These are phyloP conservation scores for Chrysodeixis includens DNA, from an alignment of 2,888 invertebrate species.

Conservation along the genomic window DNA sequence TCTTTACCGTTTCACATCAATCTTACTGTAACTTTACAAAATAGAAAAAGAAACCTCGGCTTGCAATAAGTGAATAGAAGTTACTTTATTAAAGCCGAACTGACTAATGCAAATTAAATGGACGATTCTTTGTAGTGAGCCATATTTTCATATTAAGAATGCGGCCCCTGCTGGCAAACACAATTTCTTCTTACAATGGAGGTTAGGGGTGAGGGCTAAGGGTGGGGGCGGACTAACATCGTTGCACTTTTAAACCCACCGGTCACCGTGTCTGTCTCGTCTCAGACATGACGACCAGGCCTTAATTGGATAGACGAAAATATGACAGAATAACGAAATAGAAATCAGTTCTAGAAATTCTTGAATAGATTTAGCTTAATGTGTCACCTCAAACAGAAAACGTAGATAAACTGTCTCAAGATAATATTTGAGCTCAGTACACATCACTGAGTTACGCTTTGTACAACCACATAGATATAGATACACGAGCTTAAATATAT, in stretches of 20 bases:
- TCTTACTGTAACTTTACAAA: conserved; percentile 11
- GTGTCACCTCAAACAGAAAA: conserved; percentile 1
- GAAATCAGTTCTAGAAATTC: not conserved
- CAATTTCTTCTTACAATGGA: conserved; percentile 76
- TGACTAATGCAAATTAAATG: conserved; percentile 80
- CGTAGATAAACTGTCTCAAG: not conserved
- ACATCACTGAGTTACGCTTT: conserved; percentile 1
- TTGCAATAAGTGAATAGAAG: conserved; percentile 59
- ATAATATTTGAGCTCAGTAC: not conserved
- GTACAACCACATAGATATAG: not conserved
- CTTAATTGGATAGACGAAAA: not conserved
- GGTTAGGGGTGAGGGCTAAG: conserved; percentile 48
- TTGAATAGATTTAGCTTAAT: not conserved
- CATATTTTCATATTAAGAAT: conserved; percentile 84
- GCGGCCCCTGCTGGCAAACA: conserved; percentile 77
- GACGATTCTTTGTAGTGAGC: conserved; percentile 77
- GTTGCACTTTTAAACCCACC: conserved; percentile 34
- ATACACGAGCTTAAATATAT: not conserved
- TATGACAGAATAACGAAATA: not conserved
- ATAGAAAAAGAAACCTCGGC: conserved; percentile 31
- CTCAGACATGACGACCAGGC: not conserved
- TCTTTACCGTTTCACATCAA: not conserved
- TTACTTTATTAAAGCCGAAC: conserved; percentile 62
- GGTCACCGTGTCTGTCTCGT: conserved; percentile 15
- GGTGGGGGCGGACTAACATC: conserved; percentile 21